These are phyloP conservation scores for Cephus runcator DNA, from an alignment of 2,888 invertebrate genomes.

Conservation along the genomic window DNA sequence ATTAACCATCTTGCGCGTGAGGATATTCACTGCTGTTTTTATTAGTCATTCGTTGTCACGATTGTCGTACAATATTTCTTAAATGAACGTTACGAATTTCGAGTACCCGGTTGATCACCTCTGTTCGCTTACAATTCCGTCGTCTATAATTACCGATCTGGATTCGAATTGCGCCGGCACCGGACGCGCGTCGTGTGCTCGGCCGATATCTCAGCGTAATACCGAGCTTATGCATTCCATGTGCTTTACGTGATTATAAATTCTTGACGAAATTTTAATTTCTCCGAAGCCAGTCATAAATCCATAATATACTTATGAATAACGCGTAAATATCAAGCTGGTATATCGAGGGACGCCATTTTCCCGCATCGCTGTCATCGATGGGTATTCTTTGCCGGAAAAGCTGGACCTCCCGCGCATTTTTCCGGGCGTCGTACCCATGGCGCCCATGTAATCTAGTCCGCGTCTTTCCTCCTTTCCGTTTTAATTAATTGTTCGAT, in stretches of 20 bases:
- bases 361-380: constrained; percentile 36
- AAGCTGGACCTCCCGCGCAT: constrained; percentile 56
- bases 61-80: neutral
- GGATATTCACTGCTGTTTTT: neutral
- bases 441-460: constrained; percentile 40
- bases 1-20: neutral
- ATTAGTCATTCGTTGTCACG: neutral
- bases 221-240: constrained; percentile 8
- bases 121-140: constrained; percentile 42
- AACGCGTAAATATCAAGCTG: constrained; percentile 1
- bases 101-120: constrained; percentile 50
- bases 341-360: constrained; percentile 39
- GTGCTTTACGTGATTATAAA: neutral
- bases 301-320: neutral
- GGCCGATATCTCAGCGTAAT: neutral
- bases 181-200: neutral
- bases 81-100: constrained; percentile 52
- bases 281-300: neutral
- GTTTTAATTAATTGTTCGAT: neutral
- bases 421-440: constrained; percentile 43
- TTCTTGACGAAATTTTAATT: neutral
- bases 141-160: constrained; percentile 53
- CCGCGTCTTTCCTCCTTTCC: constrained; percentile 29
- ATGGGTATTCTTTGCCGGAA: constrained; percentile 28
- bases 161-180: constrained; percentile 14